Base-by-base conservation (phyloP, 2,797 vertebrate species). In the Phrynocephalus forsythii region DNA sequence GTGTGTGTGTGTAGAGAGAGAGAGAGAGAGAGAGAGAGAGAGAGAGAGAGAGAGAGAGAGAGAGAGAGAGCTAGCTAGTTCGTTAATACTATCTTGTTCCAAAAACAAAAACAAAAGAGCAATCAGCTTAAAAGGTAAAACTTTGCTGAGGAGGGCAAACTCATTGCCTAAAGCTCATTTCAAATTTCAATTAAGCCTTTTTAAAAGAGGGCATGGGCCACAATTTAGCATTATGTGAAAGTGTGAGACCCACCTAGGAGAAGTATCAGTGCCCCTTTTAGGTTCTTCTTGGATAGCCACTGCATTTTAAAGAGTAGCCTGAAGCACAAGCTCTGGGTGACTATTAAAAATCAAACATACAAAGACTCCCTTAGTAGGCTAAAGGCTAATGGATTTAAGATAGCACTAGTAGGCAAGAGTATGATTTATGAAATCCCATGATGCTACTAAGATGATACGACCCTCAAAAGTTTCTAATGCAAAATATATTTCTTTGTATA, bases 111-210 rank as follows among this genome's bases (percentile, higher is more conserved):
- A 44, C 38, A 44, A 44, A 44, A 44, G 38, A 24, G 68, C 26
- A 60, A 60, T 9, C 56, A 6, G 56, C 5, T 87, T 71, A 68
- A 90, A 82, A 1, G 50, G 16, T 79, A n/a, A 84, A 92, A 79
- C 10, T 83, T 5, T 50, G 22, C 0, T 0, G 79, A 18, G 85
- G 67, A 82, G n/a, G 67, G 18, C 16, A 82, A 60, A 28, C 84
- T 8, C 52, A 28, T 20, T 86, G 30, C 26, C 5, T n/a, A 44
- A 63, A 60, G 52, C 22, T 33, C 85, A 38, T 79, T 79, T 79
- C 3, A 38, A 30, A 38, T 38, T 24, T 80, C 18, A 80, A 28
- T 52, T 76, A 38, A 85, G 44, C 33, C 44, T 68, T 33, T 44
- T 82, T 28, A 77, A 83, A 69, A 18, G 78, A 77, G 79, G 50